These are phyloP conservation scores for Cantharis rufa DNA, from an alignment of 2,888 invertebrate genomes.

Conservation along the genomic window DNA sequence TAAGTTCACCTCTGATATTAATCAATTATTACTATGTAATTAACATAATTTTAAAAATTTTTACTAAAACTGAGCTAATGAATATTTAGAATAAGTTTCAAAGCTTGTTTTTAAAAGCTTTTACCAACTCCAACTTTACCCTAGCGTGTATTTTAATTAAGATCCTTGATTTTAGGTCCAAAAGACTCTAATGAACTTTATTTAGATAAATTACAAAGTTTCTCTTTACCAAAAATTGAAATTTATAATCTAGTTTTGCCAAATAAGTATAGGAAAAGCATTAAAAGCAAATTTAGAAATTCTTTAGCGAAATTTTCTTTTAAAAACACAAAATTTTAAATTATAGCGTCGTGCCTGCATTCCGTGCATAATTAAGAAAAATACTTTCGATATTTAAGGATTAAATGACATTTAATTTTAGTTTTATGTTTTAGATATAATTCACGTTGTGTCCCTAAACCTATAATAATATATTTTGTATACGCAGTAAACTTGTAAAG, in stretches of 20 bases:
- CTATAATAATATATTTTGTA: too few species aligned
- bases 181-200: slow-evolving; percentile 18
- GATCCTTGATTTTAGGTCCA: slow-evolving; percentile 3
- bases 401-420: background rate
- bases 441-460: too few species aligned
- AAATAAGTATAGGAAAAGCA: background rate
- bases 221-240: slow-evolving; percentile 17
- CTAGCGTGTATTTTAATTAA: slow-evolving; percentile 10
- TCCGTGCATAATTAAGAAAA: background rate
- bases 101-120: slow-evolving; percentile 2
- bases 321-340: background rate
- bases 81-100: background rate
- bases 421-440: background rate
- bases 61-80: background rate
- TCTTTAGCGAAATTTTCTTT: background rate
- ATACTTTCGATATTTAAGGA: background rate
- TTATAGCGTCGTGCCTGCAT: background rate
- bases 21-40: background rate
- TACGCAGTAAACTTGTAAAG: too few species aligned
- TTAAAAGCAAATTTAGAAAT: background rate
- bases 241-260: slow-evolving; percentile 7
- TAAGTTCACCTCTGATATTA: background rate
- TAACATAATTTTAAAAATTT: background rate
- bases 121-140: background rate
- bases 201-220: slow-evolving; percentile 21